These are phyloP conservation scores for Crotalus horridus DNA, from an alignment of 2,113 vertebrate species.

Conservation along the genomic window DNA sequence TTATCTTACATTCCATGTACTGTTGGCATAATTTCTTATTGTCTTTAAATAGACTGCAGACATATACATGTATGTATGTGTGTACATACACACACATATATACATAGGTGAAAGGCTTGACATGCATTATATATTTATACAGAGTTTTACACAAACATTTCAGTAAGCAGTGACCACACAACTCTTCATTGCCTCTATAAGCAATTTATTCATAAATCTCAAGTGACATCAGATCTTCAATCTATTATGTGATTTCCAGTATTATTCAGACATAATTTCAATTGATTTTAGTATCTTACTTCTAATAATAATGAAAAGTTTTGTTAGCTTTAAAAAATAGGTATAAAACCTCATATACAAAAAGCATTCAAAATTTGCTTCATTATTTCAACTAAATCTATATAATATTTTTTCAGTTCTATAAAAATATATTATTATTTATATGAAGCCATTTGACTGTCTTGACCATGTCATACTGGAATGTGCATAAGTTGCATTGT, in stretches of 20 bases:
- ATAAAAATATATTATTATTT: not conserved
- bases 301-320: not conserved
- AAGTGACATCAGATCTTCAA: not conserved
- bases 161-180: not conserved
- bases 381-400: not conserved
- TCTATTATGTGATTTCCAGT: not conserved
- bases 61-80: not conserved
- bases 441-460: not conserved
- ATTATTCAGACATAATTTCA: not conserved
- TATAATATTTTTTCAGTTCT: not conserved
- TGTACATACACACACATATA: no score
- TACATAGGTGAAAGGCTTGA: not conserved
- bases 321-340: not conserved
- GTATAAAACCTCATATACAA: not conserved
- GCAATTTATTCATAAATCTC: not conserved
- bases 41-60: not conserved
- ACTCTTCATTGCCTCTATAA: not conserved
- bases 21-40: not conserved
- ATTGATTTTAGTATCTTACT: not conserved
- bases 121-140: not conserved
- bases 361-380: not conserved
- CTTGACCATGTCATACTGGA: not conserved
- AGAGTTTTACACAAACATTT: not conserved
- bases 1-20: not conserved
- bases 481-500: not conserved